Evolutionary conservation across 1,140 invertebrate species (phyloP).

Genomic region (Zaprionus lachaisei): DNA sequence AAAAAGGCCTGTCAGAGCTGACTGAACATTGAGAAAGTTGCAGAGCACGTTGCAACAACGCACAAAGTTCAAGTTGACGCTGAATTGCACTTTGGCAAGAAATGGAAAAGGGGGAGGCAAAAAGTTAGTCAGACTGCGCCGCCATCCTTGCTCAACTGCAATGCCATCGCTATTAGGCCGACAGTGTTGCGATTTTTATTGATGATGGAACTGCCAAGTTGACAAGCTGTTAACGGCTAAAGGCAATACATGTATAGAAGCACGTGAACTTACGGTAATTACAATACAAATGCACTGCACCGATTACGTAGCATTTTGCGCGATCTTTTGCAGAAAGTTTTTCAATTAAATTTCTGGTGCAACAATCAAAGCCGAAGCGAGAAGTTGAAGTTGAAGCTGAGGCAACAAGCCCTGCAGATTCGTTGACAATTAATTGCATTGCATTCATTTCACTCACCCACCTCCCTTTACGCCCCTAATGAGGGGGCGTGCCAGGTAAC

Average conservation of each 20-base stretch:
- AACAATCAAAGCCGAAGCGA: conserved; percentile 52
- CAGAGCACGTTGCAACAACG: conserved; percentile 19
- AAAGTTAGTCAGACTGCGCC: conserved; percentile 50
- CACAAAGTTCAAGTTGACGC: conserved; percentile 72
- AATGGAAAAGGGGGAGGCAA: conserved; percentile 17
- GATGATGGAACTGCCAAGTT: conserved; percentile 49
- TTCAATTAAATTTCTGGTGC: conserved; percentile 66
- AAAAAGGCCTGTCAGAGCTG: background rate
- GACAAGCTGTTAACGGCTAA: conserved; percentile 28
- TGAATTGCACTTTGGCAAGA: conserved; percentile 71
- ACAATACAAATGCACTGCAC: conserved; percentile 26
- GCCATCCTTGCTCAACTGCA: background rate
- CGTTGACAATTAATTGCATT: conserved; percentile 74
- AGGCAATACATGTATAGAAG: conserved; percentile 17
- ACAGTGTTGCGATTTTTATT: conserved; percentile 68
- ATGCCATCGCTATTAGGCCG: conserved; percentile 40
- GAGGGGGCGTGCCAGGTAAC: conserved; percentile 50
- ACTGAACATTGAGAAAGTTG: conserved; percentile 12
- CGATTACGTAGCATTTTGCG: conserved; percentile 13
- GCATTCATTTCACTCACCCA: conserved; percentile 39
- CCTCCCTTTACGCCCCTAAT: conserved; percentile 33
- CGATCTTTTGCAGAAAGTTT: conserved; percentile 52
- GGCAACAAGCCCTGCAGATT: conserved; percentile 46
- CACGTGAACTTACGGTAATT: conserved; percentile 46
- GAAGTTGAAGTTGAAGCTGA: conserved; percentile 15